phyloP scores from a whole-genome alignment of 2,888 invertebrate genomes.

The Yponomeuta plumbellus region DNA sequence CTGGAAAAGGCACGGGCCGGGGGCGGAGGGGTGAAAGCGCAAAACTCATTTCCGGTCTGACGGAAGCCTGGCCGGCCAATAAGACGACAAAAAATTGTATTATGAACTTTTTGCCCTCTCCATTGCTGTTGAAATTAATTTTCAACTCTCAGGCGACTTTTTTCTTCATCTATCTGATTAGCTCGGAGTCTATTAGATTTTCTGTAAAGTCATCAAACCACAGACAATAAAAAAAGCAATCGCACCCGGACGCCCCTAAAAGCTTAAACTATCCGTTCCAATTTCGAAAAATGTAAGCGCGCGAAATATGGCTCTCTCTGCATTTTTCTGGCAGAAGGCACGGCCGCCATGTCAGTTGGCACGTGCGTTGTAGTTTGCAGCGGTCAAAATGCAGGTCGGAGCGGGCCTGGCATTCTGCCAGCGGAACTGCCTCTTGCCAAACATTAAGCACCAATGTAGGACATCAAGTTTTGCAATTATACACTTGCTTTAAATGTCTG shows the following conservation, averaged over 20 bases:
- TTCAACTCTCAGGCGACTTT: slow-evolving; percentile 32
- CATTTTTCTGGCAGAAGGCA: slow-evolving; percentile 22
- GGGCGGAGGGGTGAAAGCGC: slow-evolving; percentile 33
- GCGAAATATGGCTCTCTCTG: slow-evolving; percentile 2
- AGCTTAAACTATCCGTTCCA: neutral
- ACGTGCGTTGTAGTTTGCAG: slow-evolving; percentile 2
- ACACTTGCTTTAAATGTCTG: slow-evolving; percentile 18
- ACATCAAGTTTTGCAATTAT: slow-evolving; percentile 48
- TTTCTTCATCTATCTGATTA: slow-evolving; percentile 4
- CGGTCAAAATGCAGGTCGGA: slow-evolving; percentile 31
- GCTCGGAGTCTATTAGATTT: no score
- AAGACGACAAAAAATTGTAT: slow-evolving; percentile 58
- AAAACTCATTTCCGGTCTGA: slow-evolving; percentile 70
- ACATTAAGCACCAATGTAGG: slow-evolving; percentile 43
- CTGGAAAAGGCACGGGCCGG: slow-evolving; percentile 23
- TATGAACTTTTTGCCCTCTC: slow-evolving; percentile 49
- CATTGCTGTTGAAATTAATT: slow-evolving; percentile 48
- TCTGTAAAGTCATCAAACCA: neutral
- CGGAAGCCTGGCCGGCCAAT: slow-evolving; percentile 62
- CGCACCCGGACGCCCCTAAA: neutral
- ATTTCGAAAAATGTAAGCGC: neutral
- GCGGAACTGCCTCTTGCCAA: slow-evolving; percentile 36
- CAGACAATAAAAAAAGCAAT: neutral
- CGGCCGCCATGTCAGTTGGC: slow-evolving; percentile 16
- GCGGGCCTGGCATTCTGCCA: slow-evolving; percentile 55